These are phyloP conservation scores for Rhinella marina DNA, from an alignment of 2,797 vertebrate species.

Conservation along the genomic window DNA sequence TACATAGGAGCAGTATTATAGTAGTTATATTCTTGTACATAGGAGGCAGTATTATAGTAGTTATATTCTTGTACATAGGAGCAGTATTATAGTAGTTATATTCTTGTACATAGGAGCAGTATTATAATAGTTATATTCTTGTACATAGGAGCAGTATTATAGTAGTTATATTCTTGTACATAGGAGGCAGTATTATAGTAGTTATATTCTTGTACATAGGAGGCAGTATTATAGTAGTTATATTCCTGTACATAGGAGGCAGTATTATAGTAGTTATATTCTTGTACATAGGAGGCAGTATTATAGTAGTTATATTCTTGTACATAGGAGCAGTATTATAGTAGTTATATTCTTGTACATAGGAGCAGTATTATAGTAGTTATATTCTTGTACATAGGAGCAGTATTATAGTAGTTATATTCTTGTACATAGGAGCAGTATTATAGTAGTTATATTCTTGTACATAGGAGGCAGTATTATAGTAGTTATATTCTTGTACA, in stretches of 20 bases:
- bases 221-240: background rate
- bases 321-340: background rate
- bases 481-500: slow-evolving; percentile 1
- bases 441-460: slow-evolving; percentile 1
- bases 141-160: background rate
- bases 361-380: background rate
- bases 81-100: background rate
- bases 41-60: slow-evolving; percentile 13
- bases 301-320: background rate
- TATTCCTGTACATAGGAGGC: no score
- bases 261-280: background rate
- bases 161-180: background rate
- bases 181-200: background rate
- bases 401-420: background rate
- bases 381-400: background rate
- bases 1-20: slow-evolving; percentile 8
- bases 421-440: background rate
- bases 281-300: background rate
- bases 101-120: background rate
- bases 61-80: background rate
- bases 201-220: background rate
- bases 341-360: background rate
- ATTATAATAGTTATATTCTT: slow-evolving; percentile 8
- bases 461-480: background rate
- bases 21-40: background rate